Conservation (phyloP, 2,113 vertebrate genomes). For the Oncorhynchus gorbuscha region DNA sequence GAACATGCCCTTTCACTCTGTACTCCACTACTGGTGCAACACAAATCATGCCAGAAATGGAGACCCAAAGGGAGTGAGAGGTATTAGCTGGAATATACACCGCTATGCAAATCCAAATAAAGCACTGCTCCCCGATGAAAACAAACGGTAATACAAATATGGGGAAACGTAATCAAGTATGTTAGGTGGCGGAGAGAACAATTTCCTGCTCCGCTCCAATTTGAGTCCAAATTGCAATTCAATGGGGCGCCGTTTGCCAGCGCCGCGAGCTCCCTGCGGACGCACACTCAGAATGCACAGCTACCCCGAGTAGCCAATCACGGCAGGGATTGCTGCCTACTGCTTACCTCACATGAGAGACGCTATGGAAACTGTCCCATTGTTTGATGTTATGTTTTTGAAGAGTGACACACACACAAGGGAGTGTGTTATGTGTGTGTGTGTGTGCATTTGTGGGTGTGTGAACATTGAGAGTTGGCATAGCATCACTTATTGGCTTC, state of each 20-base stretch:
- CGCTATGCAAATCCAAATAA: conserved; percentile 43
- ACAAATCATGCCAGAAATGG: conserved; percentile 14
- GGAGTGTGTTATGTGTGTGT: background rate
- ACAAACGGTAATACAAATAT: conserved; percentile 47
- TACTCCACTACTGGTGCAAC: conserved; percentile 14
- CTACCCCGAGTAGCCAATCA: conserved; percentile 21
- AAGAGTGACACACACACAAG: background rate
- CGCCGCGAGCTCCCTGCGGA: conserved; percentile 21
- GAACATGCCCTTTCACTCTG: background rate
- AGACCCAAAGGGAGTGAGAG: conserved; percentile 1
- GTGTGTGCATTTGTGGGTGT: background rate
- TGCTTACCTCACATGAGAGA: background rate
- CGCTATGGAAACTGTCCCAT: conserved; percentile 13
- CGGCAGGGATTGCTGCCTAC: background rate
- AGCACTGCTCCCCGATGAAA: conserved; percentile 46
- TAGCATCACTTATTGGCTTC: background rate
- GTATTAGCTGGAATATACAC: conserved; percentile 23
- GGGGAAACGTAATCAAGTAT: conserved; percentile 49
- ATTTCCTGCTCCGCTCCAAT: conserved; percentile 48
- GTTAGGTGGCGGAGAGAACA: conserved; percentile 46
- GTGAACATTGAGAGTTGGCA: background rate
- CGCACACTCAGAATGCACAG: conserved; percentile 5
- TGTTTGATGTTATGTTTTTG: conserved; percentile 29
- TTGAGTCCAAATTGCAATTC: conserved; percentile 53
- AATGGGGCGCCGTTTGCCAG: conserved; percentile 34